Evolutionary conservation across 2,888 invertebrate species (phyloP).

Genomic region (Polydrusus tereticollis): DNA sequence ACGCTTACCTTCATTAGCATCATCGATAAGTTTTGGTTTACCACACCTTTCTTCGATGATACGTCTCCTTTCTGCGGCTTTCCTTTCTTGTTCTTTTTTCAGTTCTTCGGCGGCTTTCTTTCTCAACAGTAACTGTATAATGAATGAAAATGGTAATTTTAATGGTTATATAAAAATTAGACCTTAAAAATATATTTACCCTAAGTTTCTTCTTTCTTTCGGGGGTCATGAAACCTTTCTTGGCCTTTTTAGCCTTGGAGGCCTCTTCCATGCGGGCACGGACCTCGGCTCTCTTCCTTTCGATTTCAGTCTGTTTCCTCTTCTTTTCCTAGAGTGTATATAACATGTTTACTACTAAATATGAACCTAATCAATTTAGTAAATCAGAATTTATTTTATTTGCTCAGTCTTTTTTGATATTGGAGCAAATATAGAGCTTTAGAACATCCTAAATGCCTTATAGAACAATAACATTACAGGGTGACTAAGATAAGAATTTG

Average conservation of each 20-base stretch:
- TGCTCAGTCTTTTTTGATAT: too few species aligned
- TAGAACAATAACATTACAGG: too few species aligned
- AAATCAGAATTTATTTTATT: too few species aligned
- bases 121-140: slow-evolving; percentile 92
- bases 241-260: slow-evolving; percentile 98
- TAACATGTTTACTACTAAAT: background rate
- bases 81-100: slow-evolving; percentile 99
- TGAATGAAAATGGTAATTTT: background rate
- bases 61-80: slow-evolving; percentile 97
- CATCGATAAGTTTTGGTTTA: slow-evolving; percentile 90
- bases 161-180: background rate
- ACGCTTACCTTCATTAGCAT: slow-evolving; percentile 91
- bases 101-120: slow-evolving; percentile 99
- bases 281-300: slow-evolving; percentile 98
- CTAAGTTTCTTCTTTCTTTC: slow-evolving; percentile 99
- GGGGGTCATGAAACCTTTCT: slow-evolving; percentile 99
- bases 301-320: slow-evolving; percentile 97
- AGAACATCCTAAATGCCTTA: too few species aligned
- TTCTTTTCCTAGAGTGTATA: slow-evolving; percentile 85
- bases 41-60: slow-evolving; percentile 97
- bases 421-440: too few species aligned
- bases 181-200: slow-evolving; percentile 73
- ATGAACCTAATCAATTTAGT: background rate
- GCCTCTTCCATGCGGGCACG: slow-evolving; percentile 99
- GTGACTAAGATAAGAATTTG: too few species aligned